Percentiles rank a stretch among this genome's conserved stretches.
Evolutionary conservation across 2,797 vertebrate species (phyloP).

Genomic region (Intellagama lesueurii): DNA sequence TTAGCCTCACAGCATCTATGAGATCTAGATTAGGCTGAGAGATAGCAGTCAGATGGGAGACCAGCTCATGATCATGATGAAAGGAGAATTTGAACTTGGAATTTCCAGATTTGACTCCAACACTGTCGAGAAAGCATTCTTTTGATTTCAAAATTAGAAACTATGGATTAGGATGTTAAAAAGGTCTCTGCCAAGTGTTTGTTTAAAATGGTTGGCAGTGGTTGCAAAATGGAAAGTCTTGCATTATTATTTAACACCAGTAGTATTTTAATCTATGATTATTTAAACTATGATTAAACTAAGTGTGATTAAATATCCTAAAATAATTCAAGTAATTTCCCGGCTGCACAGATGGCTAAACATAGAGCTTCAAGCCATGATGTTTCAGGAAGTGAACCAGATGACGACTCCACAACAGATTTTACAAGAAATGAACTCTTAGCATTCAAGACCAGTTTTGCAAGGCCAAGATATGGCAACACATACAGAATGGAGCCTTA

Average conservation of each 20-base stretch:
- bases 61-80: background rate
- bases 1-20: background rate
- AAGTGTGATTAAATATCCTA: conserved; percentile 14
- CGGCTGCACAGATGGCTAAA: conserved; percentile 66
- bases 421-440: conserved; percentile 51
- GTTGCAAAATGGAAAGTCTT: background rate
- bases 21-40: background rate
- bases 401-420: conserved; percentile 58
- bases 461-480: conserved; percentile 66
- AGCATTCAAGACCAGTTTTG: conserved; percentile 50
- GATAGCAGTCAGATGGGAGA: background rate
- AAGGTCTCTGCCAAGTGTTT: background rate
- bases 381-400: conserved; percentile 50
- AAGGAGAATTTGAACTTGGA: background rate
- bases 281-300: background rate
- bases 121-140: background rate
- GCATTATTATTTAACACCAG: background rate
- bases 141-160: background rate
- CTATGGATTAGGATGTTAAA: background rate
- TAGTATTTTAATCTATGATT: conserved; percentile 18
- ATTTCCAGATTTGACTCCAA: background rate
- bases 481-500: conserved; percentile 74
- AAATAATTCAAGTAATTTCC: conserved; percentile 8
- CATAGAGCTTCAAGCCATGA: conserved; percentile 38
- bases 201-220: background rate